phyloP scores from a whole-genome alignment of 2,113 vertebrate genomes.

The Scophthalmus maximus region DNA sequence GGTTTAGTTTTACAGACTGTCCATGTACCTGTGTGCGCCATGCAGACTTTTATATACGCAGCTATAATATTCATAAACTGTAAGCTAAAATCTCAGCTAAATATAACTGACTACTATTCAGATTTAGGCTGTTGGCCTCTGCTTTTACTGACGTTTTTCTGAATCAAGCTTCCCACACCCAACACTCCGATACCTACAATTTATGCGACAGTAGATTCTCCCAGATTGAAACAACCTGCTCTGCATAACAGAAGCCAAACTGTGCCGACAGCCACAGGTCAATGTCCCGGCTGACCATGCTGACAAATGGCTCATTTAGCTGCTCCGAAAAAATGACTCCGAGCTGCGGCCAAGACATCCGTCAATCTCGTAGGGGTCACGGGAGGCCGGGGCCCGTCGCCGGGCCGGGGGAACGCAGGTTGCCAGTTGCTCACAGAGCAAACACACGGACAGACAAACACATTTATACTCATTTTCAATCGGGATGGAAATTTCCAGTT shows the following conservation, averaged over 20 bases:
- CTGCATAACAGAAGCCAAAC: slow-evolving; percentile 54
- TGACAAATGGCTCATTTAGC: slow-evolving; percentile 71
- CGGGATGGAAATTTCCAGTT: no score
- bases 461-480: no score
- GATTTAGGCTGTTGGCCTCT: neutral
- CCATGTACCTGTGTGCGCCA: neutral
- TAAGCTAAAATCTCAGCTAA: no score
- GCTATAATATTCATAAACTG: neutral
- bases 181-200: neutral
- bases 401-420: no score
- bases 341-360: slow-evolving; percentile 60
- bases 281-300: slow-evolving; percentile 52
- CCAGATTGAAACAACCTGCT: slow-evolving; percentile 34
- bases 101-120: no score
- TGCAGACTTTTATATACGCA: neutral
- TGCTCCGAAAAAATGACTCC: slow-evolving; percentile 56
- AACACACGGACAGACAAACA: no score
- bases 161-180: neutral
- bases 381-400: slow-evolving; percentile 19
- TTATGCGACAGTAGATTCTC: slow-evolving; percentile 23
- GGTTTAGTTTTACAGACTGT: neutral
- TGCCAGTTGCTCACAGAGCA: no score
- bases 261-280: slow-evolving; percentile 55
- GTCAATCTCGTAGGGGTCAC: slow-evolving; percentile 68
- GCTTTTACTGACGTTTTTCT: slow-evolving; percentile 5